Evolutionary conservation across 1,140 invertebrate species (phyloP), one percentile per base, ranked within the genome.

Genomic region (Colletes gigas): DNA sequence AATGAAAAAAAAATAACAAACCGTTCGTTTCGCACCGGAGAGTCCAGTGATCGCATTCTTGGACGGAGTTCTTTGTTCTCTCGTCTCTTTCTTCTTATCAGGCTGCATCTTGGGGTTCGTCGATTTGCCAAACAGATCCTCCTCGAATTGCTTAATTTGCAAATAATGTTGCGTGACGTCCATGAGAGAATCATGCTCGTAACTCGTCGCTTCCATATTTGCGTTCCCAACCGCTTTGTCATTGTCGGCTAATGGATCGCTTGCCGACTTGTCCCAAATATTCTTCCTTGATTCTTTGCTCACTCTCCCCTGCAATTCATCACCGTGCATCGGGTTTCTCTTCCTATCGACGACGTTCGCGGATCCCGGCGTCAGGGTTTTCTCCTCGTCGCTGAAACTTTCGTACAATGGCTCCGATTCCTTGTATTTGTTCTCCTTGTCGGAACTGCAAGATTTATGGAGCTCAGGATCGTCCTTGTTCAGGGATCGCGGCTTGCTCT

Each of bases 111-210:
- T 55, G 14, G 59, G 12, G 5, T 1, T 69, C 12, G 1, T 4
- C 1, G 65, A 10, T 44, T 65, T 73, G 7, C 81, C 83, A 5
- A 90, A 80, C 8, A 90, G 57, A 62, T 88, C 88, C 17, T 87
- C 67, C 52, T 90, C 89, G 54, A 89, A 75, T 10, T 82, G 78
- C 55, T 87, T 84, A 6, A 89, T 39, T 5, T 54, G 55, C 60
- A 75, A 14, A 54, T 88, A 72, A 44, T 89, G 79, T 21, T 84
- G 72, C 15, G 88, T 90, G n/a, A 90, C 67, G 52, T 88, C 66
- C 74, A 90, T 82, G 4, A 89, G 59, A 30, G 78, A 82, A 17
- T 89, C 87, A 4, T 81, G 17, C 1, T 86, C 66, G 41, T 50
- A 66, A 30, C 47, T 76, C 6, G 15, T 41, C 3, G 55, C 30